A percentile compares a stretch with the other conserved stretches of the same genome.
Evolutionary conservation across 2,113 vertebrate species (phyloP).

Genomic region (Pomatorhinus ruficollis): DNA sequence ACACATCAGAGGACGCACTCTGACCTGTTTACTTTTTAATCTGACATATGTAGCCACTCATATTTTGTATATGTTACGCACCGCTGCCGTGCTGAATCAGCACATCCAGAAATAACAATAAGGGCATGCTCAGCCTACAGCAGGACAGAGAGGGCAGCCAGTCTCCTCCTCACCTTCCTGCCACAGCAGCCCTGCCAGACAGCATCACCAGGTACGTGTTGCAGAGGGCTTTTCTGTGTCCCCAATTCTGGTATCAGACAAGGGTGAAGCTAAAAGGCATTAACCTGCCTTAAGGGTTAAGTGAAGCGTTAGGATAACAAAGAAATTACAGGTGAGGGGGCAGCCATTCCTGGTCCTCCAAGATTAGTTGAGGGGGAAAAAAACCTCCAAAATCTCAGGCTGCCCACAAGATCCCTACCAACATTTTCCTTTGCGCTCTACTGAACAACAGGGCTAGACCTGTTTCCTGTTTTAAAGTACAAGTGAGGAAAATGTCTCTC

Average conservation of each 20-base stretch:
- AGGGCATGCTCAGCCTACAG: not conserved
- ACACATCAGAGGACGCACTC: not conserved
- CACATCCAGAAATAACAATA: not conserved
- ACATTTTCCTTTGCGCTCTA: not conserved
- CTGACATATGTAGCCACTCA: not conserved
- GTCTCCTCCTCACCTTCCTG: not conserved
- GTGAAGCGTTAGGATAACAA: not conserved
- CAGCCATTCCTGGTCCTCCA: not conserved
- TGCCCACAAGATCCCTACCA: not conserved
- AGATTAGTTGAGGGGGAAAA: accelerated
- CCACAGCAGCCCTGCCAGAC: not conserved
- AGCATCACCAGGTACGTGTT: not conserved
- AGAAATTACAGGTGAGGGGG: not conserved
- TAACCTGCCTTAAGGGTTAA: not conserved
- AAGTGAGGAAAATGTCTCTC: not conserved
- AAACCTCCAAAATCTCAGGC: not conserved
- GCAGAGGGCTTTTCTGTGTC: not conserved
- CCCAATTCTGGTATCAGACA: not conserved
- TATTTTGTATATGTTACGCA: not conserved
- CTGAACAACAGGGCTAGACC: not conserved
- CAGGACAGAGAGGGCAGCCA: not conserved
- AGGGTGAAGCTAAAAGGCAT: not conserved
- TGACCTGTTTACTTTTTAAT: not conserved
- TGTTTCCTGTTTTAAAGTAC: not conserved
- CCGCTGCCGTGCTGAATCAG: not conserved